Conservation (phyloP, 2,113 vertebrate species). For the Puntigrus tetrazona region DNA sequence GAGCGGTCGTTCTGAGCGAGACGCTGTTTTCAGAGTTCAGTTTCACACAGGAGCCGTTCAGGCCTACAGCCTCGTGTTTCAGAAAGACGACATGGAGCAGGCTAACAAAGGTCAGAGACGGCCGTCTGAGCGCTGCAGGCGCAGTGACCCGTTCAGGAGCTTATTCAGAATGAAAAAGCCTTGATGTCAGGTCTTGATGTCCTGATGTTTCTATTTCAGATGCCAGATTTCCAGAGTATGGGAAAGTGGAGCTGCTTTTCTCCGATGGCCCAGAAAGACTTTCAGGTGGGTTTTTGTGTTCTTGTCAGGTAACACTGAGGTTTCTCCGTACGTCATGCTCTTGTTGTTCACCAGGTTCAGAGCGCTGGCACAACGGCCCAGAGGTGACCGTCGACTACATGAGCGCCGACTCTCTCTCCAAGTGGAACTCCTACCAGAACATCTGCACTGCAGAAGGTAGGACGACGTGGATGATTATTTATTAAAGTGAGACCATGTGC, state of each 20-base stretch:
- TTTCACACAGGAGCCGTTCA: constrained; percentile 94
- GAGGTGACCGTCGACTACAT: constrained; percentile 87
- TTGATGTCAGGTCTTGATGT: no score
- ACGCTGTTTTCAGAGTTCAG: constrained; percentile 89
- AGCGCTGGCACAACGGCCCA: constrained; percentile 81
- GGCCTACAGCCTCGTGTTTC: constrained; percentile 81
- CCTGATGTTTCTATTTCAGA: constrained; percentile 76
- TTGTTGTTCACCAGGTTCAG: constrained; percentile 71
- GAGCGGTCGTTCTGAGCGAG: constrained; percentile 80
- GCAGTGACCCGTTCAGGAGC: background rate
- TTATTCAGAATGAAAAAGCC: background rate
- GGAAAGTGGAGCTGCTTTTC: constrained; percentile 91
- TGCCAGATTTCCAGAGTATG: constrained; percentile 86
- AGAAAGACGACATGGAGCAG: constrained; percentile 89
- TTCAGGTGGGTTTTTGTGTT: constrained; percentile 69
- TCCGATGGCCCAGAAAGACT: constrained; percentile 89
- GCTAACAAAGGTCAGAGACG: constrained; percentile 81
- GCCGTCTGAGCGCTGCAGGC: background rate
- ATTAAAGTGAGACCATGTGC: background rate
- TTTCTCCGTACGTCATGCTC: background rate
- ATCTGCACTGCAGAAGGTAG: constrained; percentile 86
- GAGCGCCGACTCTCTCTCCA: constrained; percentile 83
- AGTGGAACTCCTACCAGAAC: constrained; percentile 94
- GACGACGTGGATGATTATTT: background rate
- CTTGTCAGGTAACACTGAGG: background rate